These are phyloP conservation scores for Microtus oregoni DNA, from an alignment of 2,113 vertebrate species.

Conservation along the genomic window DNA sequence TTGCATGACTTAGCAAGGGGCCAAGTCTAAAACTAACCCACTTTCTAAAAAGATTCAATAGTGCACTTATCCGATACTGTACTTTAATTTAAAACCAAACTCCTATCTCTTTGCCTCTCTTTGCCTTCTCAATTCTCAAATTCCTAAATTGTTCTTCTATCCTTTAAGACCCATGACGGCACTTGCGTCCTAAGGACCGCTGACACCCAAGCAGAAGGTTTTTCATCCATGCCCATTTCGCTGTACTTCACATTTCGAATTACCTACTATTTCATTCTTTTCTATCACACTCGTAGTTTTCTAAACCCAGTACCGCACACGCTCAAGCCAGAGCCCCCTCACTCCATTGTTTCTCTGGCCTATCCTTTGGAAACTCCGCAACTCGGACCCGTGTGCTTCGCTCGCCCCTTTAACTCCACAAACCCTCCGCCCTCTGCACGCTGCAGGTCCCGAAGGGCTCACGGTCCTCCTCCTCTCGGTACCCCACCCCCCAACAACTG, in stretches of 20 bases:
- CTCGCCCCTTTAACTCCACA: background rate
- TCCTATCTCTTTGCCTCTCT: background rate
- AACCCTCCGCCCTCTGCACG: constrained; percentile 17
- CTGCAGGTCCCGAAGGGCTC: background rate
- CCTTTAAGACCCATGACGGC: constrained; percentile 30
- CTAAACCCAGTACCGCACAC: constrained; percentile 50
- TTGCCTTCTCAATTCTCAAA: background rate
- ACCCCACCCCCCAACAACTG: constrained; percentile 57
- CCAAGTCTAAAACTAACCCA: constrained; percentile 22
- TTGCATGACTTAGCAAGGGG: constrained; percentile 18
- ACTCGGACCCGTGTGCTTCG: constrained; percentile 31
- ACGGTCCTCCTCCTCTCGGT: background rate
- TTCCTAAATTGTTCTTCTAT: background rate
- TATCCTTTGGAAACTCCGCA: constrained; percentile 51
- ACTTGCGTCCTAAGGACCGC: constrained; percentile 46
- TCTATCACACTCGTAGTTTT: background rate
- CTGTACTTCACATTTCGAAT: constrained; percentile 45
- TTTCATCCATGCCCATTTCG: constrained; percentile 53
- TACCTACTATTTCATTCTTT: constrained; percentile 48
- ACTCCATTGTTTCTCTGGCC: constrained; percentile 69
- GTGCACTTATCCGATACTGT: background rate
- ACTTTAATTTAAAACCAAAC: constrained; percentile 30
- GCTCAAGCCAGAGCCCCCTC: constrained; percentile 12
- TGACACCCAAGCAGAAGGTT: constrained; percentile 27
- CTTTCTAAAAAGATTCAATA: constrained; percentile 40